Evolutionary conservation across 1,140 invertebrate genomes (phyloP).

Genomic region (Drosophila athabasca): DNA sequence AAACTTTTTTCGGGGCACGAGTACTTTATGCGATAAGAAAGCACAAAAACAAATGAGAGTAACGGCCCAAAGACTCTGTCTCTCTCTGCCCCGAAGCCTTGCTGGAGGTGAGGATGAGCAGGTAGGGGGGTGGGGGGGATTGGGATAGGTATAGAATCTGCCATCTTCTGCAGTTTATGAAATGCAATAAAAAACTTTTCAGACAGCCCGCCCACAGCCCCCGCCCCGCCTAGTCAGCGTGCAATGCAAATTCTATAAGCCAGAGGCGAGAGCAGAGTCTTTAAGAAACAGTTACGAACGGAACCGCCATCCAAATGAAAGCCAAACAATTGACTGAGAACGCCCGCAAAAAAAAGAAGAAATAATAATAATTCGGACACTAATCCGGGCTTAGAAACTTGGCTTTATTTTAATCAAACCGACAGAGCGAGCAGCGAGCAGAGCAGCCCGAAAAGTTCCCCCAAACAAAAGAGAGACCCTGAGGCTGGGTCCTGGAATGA

Average conservation of each 20-base stretch:
- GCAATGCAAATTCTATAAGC: constrained; percentile 73
- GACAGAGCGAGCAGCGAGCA: constrained; percentile 34
- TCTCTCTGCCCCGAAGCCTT: background rate
- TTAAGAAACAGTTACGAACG: constrained; percentile 31
- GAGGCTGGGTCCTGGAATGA: constrained; percentile 9
- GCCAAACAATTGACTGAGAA: constrained; percentile 64
- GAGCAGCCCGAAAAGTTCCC: constrained; percentile 36
- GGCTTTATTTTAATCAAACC: constrained; percentile 81
- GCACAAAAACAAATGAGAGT: constrained; percentile 22
- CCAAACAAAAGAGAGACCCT: constrained; percentile 12
- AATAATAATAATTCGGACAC: constrained; percentile 64
- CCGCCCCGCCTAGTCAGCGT: constrained; percentile 10
- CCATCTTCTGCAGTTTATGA: constrained; percentile 54
- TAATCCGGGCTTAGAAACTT: constrained; percentile 81
- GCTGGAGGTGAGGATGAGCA: background rate
- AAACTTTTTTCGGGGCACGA: constrained; percentile 43
- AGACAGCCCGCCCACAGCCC: constrained; percentile 36
- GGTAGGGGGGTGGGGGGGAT: background rate
- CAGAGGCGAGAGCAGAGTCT: constrained; percentile 34
- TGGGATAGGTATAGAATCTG: constrained; percentile 1
- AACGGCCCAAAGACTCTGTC: constrained; percentile 16
- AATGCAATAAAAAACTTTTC: constrained; percentile 81
- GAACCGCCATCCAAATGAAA: constrained; percentile 21
- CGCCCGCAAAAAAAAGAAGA: constrained; percentile 42
- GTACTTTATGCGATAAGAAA: constrained; percentile 47